Conservation (phyloP, 2,113 vertebrate genomes). For the Capricornis sumatraensis region DNA sequence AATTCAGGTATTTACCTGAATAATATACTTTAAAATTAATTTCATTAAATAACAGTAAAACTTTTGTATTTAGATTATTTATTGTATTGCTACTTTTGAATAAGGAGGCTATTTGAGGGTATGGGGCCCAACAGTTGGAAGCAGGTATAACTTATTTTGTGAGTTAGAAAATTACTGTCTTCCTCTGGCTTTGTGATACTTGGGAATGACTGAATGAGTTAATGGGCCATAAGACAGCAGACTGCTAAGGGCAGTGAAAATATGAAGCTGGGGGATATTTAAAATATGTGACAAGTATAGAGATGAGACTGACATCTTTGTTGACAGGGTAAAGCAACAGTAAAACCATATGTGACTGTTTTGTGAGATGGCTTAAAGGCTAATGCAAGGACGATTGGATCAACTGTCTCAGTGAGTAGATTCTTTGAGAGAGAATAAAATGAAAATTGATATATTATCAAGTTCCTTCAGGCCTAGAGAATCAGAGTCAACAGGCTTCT, state of each 20-base stretch:
- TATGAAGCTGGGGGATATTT: neutral
- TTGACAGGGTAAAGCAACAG: neutral
- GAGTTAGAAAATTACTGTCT: neutral
- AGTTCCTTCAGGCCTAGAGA: neutral
- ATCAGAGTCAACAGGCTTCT: slow-evolving; percentile 5
- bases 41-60: neutral
- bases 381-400: neutral
- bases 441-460: neutral
- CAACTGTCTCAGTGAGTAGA: neutral
- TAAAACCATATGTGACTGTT: neutral
- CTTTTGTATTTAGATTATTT: neutral
- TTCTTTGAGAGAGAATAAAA: neutral
- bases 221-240: neutral
- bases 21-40: neutral
- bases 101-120: neutral
- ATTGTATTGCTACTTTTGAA: neutral
- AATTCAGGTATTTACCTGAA: neutral
- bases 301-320: neutral
- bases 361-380: neutral
- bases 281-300: neutral
- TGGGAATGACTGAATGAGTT: neutral
- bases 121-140: neutral
- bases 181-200: neutral
- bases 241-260: neutral
- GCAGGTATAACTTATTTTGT: neutral